Conservation (phyloP, 2,113 vertebrate genomes). For the Aythya baeri region DNA sequence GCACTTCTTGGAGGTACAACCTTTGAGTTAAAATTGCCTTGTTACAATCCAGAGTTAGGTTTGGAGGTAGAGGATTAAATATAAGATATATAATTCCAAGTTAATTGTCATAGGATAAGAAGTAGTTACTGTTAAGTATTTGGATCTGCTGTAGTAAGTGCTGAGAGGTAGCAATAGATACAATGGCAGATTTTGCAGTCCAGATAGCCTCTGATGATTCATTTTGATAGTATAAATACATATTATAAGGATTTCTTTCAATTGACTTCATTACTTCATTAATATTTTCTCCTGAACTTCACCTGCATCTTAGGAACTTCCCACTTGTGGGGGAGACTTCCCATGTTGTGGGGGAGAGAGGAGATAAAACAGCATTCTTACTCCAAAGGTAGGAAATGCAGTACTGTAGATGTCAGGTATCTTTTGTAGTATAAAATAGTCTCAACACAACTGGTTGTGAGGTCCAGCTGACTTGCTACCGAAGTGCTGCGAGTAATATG, state of each 20-base stretch:
- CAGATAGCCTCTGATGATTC: neutral
- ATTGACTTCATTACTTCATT: neutral
- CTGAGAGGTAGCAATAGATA: neutral
- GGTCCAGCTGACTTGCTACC: neutral
- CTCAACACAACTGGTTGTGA: neutral
- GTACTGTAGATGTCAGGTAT: neutral
- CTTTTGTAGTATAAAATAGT: neutral
- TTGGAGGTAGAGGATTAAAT: neutral
- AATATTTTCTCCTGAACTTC: neutral
- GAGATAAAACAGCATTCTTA: neutral
- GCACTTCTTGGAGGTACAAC: neutral
- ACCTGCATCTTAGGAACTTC: neutral
- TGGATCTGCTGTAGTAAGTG: neutral
- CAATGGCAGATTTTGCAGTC: neutral
- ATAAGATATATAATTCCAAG: neutral
- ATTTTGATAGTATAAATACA: neutral
- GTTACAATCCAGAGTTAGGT: neutral
- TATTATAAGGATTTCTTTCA: neutral
- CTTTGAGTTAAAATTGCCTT: neutral
- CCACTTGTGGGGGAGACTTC: neutral
- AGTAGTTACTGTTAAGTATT: neutral
- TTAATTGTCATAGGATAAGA: neutral
- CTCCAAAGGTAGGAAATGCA: neutral
- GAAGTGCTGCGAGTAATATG: neutral
- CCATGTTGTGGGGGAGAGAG: neutral